Evolutionary conservation across 2,888 invertebrate genomes (phyloP), one percentile per base, ranked within the genome.

Genomic region (Pasiphila rectangulata): DNA sequence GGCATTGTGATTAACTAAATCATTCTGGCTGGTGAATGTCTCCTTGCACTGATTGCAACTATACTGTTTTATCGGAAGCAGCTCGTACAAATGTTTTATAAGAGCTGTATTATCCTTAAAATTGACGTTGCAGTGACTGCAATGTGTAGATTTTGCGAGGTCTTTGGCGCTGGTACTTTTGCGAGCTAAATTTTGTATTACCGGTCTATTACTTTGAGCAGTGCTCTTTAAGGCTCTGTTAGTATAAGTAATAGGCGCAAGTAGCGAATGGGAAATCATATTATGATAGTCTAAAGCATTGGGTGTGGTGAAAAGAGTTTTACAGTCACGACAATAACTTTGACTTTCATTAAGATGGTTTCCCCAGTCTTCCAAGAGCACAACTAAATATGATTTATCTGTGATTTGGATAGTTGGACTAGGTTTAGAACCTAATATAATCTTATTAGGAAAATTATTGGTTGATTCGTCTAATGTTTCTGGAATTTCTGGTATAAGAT

Each of bases 201-300:
- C 17, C 2, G 10, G 10, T 10, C 30, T 43, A 0, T 20, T 17
- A 10, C 38, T 46, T 43, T 56, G 49, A 0, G 61, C 30, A 2
- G 61, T 63, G 10, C 57, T 61, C 48, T 64, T 61, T 4, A 46
- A 4, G 2, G 58, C 64, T 36, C 50, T 51, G 32, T 68, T 61
- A 2, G 21, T 7, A 6, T 7, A 17, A 1, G 59, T 45, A 7
- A 35, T 29, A 0, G 59, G 41, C 0, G 75, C 72, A 0, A 79
- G 58, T 4, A 80, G 16, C 0, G 79, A 80, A 41, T 80, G 80
- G 0, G 58, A 63, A 0, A 48, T 23, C 72, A 73, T 79, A 3
- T 75, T 78, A 19, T 80, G 80, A 0, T 70, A 66, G 27, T 75
- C 72, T 2, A 76, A 51, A 0, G 68, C 68, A 9, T 78, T 80